Evolutionary conservation across 2,888 invertebrate genomes (phyloP).

Genomic region (Biston stratarius): DNA sequence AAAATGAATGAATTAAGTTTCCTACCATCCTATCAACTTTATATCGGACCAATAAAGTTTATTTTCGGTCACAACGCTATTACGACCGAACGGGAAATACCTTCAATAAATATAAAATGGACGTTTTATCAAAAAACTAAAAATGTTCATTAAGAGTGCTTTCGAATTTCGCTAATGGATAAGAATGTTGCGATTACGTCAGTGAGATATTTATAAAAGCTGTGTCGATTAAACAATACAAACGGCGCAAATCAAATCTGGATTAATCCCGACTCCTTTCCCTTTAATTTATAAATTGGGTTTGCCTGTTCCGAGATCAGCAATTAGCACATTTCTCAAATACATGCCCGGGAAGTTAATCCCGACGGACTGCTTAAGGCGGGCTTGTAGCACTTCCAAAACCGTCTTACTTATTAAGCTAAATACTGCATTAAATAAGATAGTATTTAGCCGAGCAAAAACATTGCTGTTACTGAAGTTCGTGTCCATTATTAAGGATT

Average conservation of each 20-base stretch:
- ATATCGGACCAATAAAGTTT: slow-evolving; percentile 18
- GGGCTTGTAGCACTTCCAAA: background rate
- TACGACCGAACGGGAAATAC: slow-evolving; percentile 5
- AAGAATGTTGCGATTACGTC: slow-evolving; percentile 1
- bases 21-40: slow-evolving; percentile 10
- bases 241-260: slow-evolving; percentile 27
- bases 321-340: slow-evolving; percentile 29
- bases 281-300: slow-evolving; percentile 29
- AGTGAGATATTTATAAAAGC: slow-evolving; percentile 8
- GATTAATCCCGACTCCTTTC: slow-evolving; percentile 15
- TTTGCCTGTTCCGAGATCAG: slow-evolving; percentile 21
- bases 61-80: slow-evolving; percentile 6
- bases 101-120: slow-evolving; percentile 1
- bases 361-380: slow-evolving; percentile 16
- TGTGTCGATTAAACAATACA: slow-evolving; percentile 12
- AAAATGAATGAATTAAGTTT: slow-evolving; percentile 8
- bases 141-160: background rate
- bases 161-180: background rate
- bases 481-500: no score
- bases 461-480: no score
- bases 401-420: no score
- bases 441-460: no score
- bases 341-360: slow-evolving; percentile 26
- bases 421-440: no score
- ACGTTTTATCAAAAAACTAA: slow-evolving; percentile 8